Conservation (phyloP, 2,888 invertebrate genomes). For the Drosophila colorata region DNA sequence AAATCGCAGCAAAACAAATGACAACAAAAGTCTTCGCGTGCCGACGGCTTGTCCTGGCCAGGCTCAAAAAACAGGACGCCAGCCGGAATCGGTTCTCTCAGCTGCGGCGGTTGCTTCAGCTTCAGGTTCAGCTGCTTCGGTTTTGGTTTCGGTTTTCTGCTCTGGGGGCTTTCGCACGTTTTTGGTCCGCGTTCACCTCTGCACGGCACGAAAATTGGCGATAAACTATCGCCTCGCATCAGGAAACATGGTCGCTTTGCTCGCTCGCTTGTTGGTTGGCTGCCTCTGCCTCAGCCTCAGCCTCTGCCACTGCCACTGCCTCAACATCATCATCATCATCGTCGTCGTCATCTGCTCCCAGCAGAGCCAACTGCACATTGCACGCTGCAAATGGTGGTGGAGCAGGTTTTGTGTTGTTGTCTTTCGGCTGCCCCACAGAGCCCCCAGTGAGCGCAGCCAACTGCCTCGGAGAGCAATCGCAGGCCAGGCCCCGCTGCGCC, state of each 20-base stretch:
- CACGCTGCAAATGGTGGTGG: constrained; percentile 78
- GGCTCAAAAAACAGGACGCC: constrained; percentile 1
- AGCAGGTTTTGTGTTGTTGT: constrained; percentile 66
- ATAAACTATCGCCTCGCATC: constrained; percentile 86
- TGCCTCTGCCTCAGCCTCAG: constrained; percentile 46
- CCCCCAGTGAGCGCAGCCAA: constrained; percentile 63
- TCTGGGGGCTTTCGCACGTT: constrained; percentile 65
- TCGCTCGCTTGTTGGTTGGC: constrained; percentile 53
- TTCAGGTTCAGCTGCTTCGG: constrained; percentile 1
- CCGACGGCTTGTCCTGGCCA: constrained; percentile 18
- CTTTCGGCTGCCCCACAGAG: constrained; percentile 10
- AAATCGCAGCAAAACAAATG: constrained; percentile 41
- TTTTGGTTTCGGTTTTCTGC: constrained; percentile 23
- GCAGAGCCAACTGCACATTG: constrained; percentile 43
- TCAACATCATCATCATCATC: constrained; percentile 13
- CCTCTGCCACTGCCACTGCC: constrained; percentile 18
- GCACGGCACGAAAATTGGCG: constrained; percentile 86
- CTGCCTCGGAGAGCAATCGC: constrained; percentile 63
- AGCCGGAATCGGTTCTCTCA: constrained; percentile 1
- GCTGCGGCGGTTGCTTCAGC: constrained; percentile 13
- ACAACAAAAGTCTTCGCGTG: constrained; percentile 15
- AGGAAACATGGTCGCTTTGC: constrained; percentile 83
- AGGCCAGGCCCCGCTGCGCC: constrained; percentile 57
- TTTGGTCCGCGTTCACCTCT: constrained; percentile 85
- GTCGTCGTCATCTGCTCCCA: constrained; percentile 29